phyloP scores from a whole-genome alignment of 2,113 vertebrate genomes.

The Myotis lucifugus region DNA sequence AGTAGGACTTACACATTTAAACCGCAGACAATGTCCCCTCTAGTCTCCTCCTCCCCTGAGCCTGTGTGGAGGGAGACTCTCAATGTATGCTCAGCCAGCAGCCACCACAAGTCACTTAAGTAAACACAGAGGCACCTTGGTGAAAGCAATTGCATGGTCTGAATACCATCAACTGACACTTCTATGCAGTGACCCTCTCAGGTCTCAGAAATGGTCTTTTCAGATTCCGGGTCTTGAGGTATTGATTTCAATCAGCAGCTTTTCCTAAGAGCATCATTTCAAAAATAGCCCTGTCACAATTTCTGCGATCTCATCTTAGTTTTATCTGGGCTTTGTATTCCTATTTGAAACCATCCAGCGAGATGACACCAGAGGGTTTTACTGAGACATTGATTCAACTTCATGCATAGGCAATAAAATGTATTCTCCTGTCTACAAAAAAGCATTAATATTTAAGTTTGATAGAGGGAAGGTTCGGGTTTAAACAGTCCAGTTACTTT shows the following conservation, averaged over 20 bases:
- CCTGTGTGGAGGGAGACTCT: slow-evolving; percentile 65
- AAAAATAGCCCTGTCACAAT: slow-evolving; percentile 82
- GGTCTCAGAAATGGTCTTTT: slow-evolving; percentile 84
- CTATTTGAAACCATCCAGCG: slow-evolving; percentile 74
- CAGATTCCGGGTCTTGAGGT: slow-evolving; percentile 84
- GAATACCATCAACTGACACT: slow-evolving; percentile 79
- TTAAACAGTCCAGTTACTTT: not conserved
- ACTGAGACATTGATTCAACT: slow-evolving; percentile 67
- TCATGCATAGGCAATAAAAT: slow-evolving; percentile 72
- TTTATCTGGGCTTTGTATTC: slow-evolving; percentile 79
- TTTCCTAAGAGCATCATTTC: slow-evolving; percentile 85
- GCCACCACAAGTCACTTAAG: slow-evolving; percentile 84
- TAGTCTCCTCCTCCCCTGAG: slow-evolving; percentile 63
- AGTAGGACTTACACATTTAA: slow-evolving; percentile 74
- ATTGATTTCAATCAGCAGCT: slow-evolving; percentile 90
- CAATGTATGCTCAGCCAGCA: slow-evolving; percentile 83
- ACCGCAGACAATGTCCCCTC: slow-evolving; percentile 56
- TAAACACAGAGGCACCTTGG: slow-evolving; percentile 86
- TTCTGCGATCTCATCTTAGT: slow-evolving; percentile 72
- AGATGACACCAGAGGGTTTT: slow-evolving; percentile 72
- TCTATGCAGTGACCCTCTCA: slow-evolving; percentile 86
- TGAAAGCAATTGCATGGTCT: slow-evolving; percentile 83
- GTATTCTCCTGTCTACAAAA: slow-evolving; percentile 46
- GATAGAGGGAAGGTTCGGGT: not conserved
- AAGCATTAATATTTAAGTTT: slow-evolving; percentile 72